Conservation (phyloP, 2,888 invertebrate species). For the Barypeithes pellucidus region DNA sequence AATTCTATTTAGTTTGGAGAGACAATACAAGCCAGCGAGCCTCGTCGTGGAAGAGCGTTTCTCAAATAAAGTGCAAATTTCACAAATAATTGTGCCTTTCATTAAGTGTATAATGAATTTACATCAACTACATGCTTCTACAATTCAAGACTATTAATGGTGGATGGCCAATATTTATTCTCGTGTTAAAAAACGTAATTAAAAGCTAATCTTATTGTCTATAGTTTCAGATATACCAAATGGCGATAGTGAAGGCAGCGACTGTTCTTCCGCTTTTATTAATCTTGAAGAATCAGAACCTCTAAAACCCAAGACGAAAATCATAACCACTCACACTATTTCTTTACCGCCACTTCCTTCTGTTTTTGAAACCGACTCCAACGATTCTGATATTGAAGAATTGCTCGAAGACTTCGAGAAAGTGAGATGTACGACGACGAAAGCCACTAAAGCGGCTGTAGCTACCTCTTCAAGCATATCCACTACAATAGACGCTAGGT, state of each 20-base stretch:
- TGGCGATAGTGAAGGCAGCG: slow-evolving; percentile 33
- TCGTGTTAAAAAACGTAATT: no score
- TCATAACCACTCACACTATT: slow-evolving; percentile 64
- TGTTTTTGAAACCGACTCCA: slow-evolving; percentile 81
- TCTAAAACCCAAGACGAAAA: slow-evolving; percentile 44
- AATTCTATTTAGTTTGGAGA: no score
- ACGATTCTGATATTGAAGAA: slow-evolving; percentile 86
- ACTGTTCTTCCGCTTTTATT: slow-evolving; percentile 50
- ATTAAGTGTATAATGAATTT: no score
- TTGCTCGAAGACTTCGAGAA: slow-evolving; percentile 80
- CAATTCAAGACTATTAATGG: no score
- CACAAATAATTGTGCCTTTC: no score
- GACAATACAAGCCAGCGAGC: no score
- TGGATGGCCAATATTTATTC: no score
- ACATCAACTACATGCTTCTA: no score
- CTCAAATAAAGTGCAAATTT: no score
- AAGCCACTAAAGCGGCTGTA: slow-evolving; percentile 55
- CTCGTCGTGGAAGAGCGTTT: no score
- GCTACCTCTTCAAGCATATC: slow-evolving; percentile 70
- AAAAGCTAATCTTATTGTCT: background rate
- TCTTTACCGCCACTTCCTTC: slow-evolving; percentile 76
- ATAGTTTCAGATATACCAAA: slow-evolving; percentile 17
- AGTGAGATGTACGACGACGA: slow-evolving; percentile 73
- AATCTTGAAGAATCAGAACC: slow-evolving; percentile 43
- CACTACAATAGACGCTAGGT: slow-evolving; percentile 82